Percentiles rank a stretch among this genome's conserved stretches.
Conservation (phyloP, 1,140 invertebrate species). For the Cecropterus lyciades region DNA sequence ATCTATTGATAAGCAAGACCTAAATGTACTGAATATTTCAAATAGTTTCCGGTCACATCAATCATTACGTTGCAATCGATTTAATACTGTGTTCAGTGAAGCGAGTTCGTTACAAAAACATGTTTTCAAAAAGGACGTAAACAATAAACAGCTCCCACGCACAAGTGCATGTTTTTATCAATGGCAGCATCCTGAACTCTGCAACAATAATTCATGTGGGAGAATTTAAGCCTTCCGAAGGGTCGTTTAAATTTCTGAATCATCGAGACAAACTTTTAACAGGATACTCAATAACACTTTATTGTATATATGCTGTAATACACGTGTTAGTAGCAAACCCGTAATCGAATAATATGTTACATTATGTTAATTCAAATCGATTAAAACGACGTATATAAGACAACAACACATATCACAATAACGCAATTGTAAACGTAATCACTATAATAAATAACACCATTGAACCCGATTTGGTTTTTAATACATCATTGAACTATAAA, state of each 20-base stretch:
- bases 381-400: no score
- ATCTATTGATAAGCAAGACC: background rate
- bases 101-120: constrained; percentile 38
- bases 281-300: background rate
- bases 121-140: constrained; percentile 45
- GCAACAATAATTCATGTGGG: constrained; percentile 36
- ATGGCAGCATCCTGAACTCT: constrained; percentile 50
- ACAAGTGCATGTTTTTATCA: constrained; percentile 42
- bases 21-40: background rate
- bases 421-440: no score
- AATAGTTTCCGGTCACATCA: background rate
- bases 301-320: no score
- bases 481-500: no score
- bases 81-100: constrained; percentile 20
- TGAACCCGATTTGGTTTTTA: no score
- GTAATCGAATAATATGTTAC: no score
- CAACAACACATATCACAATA: no score
- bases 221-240: constrained; percentile 33
- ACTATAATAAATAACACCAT: no score
- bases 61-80: constrained; percentile 22
- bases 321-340: no score
- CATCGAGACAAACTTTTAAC: constrained; percentile 15
- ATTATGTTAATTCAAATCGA: no score
- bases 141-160: constrained; percentile 47
- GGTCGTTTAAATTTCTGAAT: constrained; percentile 31